Percentiles rank a stretch among this genome's conserved stretches.
Evolutionary conservation across 2,113 vertebrate genomes (phyloP).

Genomic region (Entosphenus tridentatus): DNA sequence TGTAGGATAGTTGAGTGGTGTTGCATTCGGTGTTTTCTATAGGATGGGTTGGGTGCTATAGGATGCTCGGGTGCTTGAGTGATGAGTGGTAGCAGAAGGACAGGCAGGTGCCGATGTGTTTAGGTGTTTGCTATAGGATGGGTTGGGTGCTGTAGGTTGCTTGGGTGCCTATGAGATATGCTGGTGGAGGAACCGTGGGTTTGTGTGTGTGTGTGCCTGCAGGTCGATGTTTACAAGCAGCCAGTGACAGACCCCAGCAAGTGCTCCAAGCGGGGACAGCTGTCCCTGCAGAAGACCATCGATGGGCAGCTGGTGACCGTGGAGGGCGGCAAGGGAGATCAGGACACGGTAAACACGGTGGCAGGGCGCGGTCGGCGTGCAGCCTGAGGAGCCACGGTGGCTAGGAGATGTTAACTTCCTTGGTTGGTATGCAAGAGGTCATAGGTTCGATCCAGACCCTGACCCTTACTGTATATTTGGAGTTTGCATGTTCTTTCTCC

Average conservation of each 20-base stretch:
- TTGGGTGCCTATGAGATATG: background rate
- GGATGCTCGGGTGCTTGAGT: background rate
- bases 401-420: too few species aligned
- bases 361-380: too few species aligned
- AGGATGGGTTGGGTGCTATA: background rate
- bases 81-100: too few species aligned
- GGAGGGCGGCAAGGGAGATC: constrained; percentile 27
- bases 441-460: too few species aligned
- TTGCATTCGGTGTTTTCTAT: background rate
- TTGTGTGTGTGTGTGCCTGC: background rate
- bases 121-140: background rate
- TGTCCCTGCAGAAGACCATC: constrained; percentile 27
- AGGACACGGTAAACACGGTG: constrained; percentile 21
- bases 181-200: too few species aligned
- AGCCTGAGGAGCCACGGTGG: too few species aligned
- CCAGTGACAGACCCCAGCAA: constrained; percentile 32
- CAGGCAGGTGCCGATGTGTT: too few species aligned
- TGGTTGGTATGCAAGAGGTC: too few species aligned
- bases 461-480: too few species aligned
- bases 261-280: constrained; percentile 25
- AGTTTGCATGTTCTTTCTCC: too few species aligned
- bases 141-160: background rate
- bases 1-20: too few species aligned
- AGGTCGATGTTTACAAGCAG: constrained; percentile 37
- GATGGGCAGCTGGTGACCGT: constrained; percentile 26